These are phyloP conservation scores for Zaprionus africanus DNA, from an alignment of 1,140 invertebrate species.

Conservation along the genomic window DNA sequence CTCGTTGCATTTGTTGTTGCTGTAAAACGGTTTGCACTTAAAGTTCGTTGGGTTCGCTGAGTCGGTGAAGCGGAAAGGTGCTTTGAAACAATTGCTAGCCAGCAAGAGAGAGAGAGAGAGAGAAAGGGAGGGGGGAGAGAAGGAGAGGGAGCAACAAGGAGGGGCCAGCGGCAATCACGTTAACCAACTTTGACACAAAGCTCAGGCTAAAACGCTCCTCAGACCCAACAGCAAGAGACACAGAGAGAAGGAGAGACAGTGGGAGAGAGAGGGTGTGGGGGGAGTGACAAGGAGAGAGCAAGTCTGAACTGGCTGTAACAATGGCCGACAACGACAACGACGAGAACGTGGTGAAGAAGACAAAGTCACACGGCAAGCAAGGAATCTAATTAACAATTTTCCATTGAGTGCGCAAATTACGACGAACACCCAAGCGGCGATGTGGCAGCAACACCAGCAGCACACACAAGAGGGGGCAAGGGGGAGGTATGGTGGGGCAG, in stretches of 20 bases:
- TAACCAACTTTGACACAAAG: slow-evolving; percentile 79
- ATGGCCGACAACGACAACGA: slow-evolving; percentile 43
- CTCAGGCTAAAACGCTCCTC: slow-evolving; percentile 66
- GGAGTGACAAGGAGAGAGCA: slow-evolving; percentile 6
- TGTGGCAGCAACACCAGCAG: slow-evolving; percentile 31
- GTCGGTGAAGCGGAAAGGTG: slow-evolving; percentile 67
- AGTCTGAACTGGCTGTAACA: slow-evolving; percentile 36
- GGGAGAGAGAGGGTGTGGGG: not conserved
- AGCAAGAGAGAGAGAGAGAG: not conserved
- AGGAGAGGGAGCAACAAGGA: not conserved
- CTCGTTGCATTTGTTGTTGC: slow-evolving; percentile 27
- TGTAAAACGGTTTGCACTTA: slow-evolving; percentile 72
- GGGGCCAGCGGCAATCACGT: slow-evolving; percentile 65
- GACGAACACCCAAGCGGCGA: slow-evolving; percentile 49
- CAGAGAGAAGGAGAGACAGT: not conserved
- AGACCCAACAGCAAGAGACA: not conserved
- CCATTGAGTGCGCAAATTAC: slow-evolving; percentile 82
- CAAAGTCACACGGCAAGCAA: slow-evolving; percentile 77
- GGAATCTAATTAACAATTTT: slow-evolving; percentile 83
- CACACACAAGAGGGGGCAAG: too few relatives aligned
- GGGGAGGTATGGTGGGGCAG: not conserved
- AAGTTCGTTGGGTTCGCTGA: slow-evolving; percentile 65
- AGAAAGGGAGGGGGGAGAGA: not conserved
- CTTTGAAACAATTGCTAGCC: slow-evolving; percentile 44
- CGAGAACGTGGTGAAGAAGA: slow-evolving; percentile 41